Conservation (phyloP, 2,888 invertebrate species). For the Adelphocoris suturalis region DNA sequence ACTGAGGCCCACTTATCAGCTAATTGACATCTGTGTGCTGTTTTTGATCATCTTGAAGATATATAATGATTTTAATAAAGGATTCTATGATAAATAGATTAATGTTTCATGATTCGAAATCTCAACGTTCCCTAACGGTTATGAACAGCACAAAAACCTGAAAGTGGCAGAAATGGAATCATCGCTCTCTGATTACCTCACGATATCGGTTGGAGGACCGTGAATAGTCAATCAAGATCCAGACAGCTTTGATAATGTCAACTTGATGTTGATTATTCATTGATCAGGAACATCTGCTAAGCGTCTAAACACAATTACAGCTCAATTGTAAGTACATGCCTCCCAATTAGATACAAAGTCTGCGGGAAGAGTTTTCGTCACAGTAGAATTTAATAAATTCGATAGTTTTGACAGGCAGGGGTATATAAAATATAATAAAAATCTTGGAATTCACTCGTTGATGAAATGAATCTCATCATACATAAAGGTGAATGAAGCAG, state of each 20-base stretch:
- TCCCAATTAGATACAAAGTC: constrained; percentile 11
- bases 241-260: constrained; percentile 45
- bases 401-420: too few relatives aligned
- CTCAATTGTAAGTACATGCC: constrained; percentile 8
- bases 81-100: too few relatives aligned
- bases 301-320: constrained; percentile 59
- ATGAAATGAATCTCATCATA: too few relatives aligned
- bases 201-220: constrained; percentile 20
- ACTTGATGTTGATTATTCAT: constrained; percentile 57
- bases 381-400: background rate
- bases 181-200: constrained; percentile 25
- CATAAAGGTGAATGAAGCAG: too few relatives aligned
- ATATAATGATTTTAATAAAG: too few relatives aligned
- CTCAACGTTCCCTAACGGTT: background rate
- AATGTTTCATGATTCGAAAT: too few relatives aligned
- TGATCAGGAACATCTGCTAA: constrained; percentile 63
- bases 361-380: background rate
- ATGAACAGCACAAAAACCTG: background rate
- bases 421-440: too few relatives aligned
- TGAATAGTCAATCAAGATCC: constrained; percentile 69
- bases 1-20: too few relatives aligned
- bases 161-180: background rate
- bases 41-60: too few relatives aligned
- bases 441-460: too few relatives aligned
- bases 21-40: too few relatives aligned